Evolutionary conservation across 2,888 invertebrate genomes (phyloP).

Genomic region (Nemapogon koenigi): DNA sequence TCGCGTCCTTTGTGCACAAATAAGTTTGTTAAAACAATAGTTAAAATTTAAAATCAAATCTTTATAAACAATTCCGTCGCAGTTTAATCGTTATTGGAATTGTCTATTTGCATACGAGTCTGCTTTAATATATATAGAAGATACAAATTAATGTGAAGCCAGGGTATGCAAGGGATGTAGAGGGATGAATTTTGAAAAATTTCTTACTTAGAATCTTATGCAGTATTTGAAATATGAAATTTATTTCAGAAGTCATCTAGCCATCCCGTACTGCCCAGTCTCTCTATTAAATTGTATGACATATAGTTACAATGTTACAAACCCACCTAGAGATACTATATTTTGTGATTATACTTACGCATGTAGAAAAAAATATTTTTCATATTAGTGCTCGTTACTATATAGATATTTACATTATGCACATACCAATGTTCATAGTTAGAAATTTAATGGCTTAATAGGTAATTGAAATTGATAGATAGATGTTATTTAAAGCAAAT

Average conservation of each 20-base stretch:
- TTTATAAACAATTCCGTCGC: conserved; percentile 6
- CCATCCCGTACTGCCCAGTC: conserved; percentile 1
- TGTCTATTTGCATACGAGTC: conserved; percentile 35
- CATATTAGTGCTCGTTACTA: conserved; percentile 46
- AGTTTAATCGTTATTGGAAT: conserved; percentile 23
- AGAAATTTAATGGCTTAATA: background rate
- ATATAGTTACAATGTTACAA: conserved; percentile 26
- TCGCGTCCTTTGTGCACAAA: conserved; percentile 53
- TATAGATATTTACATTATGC: too few species aligned
- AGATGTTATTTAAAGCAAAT: background rate
- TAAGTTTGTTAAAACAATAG: conserved; percentile 21
- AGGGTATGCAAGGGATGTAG: too few species aligned
- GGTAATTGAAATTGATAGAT: background rate
- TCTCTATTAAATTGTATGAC: conserved; percentile 1
- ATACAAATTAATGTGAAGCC: too few species aligned
- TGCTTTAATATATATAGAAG: conserved; percentile 30
- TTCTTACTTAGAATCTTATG: too few species aligned
- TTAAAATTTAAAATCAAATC: too few species aligned
- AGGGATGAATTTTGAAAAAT: too few species aligned
- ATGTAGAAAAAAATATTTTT: conserved; percentile 55
- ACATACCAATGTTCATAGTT: background rate
- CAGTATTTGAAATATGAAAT: too few species aligned
- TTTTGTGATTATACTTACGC: conserved; percentile 34
- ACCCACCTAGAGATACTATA: conserved; percentile 41
- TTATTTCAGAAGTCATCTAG: too few species aligned